phyloP scores from a whole-genome alignment of 2,888 invertebrate species.

The Tetragonula carbonaria region DNA sequence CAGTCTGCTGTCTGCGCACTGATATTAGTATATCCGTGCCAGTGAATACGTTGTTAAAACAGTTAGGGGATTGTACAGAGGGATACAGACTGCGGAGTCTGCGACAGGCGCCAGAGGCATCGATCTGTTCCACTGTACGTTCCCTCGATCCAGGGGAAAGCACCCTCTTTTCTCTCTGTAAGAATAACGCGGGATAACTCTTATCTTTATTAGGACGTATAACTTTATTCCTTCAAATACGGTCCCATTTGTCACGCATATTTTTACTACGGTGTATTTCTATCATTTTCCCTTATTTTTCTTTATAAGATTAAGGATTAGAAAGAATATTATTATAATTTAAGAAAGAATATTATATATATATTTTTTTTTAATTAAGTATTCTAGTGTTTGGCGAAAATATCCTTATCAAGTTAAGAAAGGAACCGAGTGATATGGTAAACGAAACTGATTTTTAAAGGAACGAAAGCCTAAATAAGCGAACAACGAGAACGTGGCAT shows the following conservation, averaged over 20 bases:
- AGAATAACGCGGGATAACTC: neutral
- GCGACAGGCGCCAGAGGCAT: constrained; percentile 81
- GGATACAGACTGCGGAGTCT: constrained; percentile 79
- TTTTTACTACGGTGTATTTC: neutral
- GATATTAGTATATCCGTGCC: neutral
- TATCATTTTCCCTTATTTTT: neutral
- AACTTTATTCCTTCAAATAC: constrained; percentile 4
- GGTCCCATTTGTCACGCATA: neutral
- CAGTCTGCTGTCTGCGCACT: neutral
- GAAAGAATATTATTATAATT: too few species aligned
- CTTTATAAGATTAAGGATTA: neutral
- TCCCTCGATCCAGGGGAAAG: constrained; percentile 42
- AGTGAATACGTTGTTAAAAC: constrained; percentile 66
- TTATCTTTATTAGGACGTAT: neutral
- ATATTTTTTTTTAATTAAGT: neutral
- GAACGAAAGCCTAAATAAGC: too few species aligned
- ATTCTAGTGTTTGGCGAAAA: neutral
- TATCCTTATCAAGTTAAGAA: neutral
- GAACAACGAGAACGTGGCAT: too few species aligned
- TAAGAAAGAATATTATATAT: too few species aligned
- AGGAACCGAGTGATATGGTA: neutral
- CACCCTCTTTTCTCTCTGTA: constrained; percentile 2
- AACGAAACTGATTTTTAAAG: too few species aligned
- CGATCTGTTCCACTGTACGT: constrained; percentile 77
- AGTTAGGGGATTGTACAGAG: constrained; percentile 64